These are phyloP conservation scores for Zaprionus lachaisei DNA, from an alignment of 1,140 invertebrate species.

Conservation along the genomic window DNA sequence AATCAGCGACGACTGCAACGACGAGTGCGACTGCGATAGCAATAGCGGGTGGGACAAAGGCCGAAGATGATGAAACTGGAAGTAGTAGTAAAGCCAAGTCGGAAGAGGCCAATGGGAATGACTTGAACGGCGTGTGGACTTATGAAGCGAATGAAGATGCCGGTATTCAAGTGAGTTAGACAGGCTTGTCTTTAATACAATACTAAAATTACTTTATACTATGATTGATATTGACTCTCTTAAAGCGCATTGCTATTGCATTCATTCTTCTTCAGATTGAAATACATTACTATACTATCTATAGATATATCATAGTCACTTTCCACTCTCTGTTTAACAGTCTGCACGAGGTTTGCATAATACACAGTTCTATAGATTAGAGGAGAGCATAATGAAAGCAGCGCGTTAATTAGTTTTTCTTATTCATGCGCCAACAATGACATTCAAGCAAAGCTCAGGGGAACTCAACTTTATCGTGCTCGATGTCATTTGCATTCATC, in stretches of 20 bases:
- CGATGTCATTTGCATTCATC: slow-evolving; percentile 12
- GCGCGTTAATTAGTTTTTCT: slow-evolving; percentile 12
- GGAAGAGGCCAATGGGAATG: not conserved
- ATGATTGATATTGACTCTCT: not conserved
- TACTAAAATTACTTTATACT: not conserved
- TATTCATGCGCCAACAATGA: slow-evolving; percentile 11
- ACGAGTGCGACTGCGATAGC: not conserved
- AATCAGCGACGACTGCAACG: not conserved
- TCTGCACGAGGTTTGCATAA: not conserved
- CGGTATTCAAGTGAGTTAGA: slow-evolving; percentile 35
- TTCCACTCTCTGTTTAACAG: not conserved
- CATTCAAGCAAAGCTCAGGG: slow-evolving; percentile 5
- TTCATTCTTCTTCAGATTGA: not conserved
- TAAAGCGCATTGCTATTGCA: not conserved
- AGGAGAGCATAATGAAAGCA: slow-evolving; percentile 11
- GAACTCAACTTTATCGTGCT: slow-evolving; percentile 12
- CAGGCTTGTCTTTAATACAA: not conserved
- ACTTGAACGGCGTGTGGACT: slow-evolving; percentile 26
- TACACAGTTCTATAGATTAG: not conserved
- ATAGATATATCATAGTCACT: not conserved
- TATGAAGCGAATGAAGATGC: slow-evolving; percentile 37
- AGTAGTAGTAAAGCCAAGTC: not conserved
- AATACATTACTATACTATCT: not conserved
- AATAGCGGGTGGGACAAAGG: not conserved
- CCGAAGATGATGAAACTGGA: not conserved